These are phyloP conservation scores for Lepidothrix coronata DNA, from an alignment of 2,113 vertebrate species.

Conservation along the genomic window DNA sequence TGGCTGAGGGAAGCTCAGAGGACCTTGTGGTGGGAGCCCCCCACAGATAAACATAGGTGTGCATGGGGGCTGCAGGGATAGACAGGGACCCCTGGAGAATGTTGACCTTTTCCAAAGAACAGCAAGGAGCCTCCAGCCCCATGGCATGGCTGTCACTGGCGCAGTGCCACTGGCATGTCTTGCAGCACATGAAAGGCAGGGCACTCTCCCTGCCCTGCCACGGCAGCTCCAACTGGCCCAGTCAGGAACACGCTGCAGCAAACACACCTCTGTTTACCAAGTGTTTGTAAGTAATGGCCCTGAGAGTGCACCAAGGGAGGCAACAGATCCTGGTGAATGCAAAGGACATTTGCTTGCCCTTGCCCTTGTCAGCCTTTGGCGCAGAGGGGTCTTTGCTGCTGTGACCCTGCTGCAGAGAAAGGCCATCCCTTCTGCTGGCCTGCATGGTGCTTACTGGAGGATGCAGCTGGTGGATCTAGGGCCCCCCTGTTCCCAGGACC, in stretches of 20 bases:
- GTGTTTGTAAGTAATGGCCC: background rate
- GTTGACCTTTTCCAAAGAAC: background rate
- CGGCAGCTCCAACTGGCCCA: background rate
- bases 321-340: background rate
- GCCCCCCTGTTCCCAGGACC: background rate
- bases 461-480: background rate
- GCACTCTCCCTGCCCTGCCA: background rate
- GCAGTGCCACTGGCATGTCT: accelerated
- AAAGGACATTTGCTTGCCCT: background rate
- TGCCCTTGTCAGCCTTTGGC: background rate
- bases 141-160: accelerated
- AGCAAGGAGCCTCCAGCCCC: background rate
- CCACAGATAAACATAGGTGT: background rate
- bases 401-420: background rate
- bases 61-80: background rate
- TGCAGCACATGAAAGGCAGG: background rate
- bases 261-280: conserved; percentile 32
- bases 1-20: background rate
- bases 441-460: accelerated
- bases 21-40: background rate
- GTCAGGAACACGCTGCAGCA: accelerated
- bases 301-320: background rate
- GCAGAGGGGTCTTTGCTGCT: background rate
- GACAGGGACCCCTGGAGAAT: background rate
- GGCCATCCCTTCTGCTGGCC: background rate